phyloP scores from a whole-genome alignment of 2,797 vertebrate species.

The Anableps anableps region DNA sequence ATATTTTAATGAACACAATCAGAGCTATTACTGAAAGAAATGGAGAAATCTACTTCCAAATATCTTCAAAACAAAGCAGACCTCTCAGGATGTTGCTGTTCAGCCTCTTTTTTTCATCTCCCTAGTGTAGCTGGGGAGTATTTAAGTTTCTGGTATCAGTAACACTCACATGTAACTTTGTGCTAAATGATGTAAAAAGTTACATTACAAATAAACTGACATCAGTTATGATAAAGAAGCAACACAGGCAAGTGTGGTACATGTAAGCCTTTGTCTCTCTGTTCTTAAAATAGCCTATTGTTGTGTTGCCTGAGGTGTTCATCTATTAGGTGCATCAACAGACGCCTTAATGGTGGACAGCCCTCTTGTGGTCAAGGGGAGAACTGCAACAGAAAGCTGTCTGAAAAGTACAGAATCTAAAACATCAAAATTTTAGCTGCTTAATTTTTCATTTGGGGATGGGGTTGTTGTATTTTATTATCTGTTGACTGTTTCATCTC shows the following conservation, averaged over 20 bases:
- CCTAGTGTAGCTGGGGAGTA: not conserved
- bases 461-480: not conserved
- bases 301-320: constrained; percentile 20
- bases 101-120: not conserved
- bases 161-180: not conserved
- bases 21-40: not conserved
- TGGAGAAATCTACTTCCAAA: not conserved
- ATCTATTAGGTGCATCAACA: constrained; percentile 23
- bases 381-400: constrained; percentile 39
- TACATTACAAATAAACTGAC: constrained; percentile 10
- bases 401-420: not conserved
- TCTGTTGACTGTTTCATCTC: constrained; percentile 45
- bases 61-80: not conserved
- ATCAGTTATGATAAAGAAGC: constrained; percentile 1
- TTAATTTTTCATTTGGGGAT: not conserved
- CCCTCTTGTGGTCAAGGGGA: constrained; percentile 68
- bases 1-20: not conserved
- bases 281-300: constrained; percentile 15
- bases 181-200: not conserved
- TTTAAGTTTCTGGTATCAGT: constrained; percentile 3
- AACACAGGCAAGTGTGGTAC: not conserved
- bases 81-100: not conserved
- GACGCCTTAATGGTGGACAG: constrained; percentile 35
- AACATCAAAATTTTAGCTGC: not conserved
- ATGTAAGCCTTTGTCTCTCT: constrained; percentile 3